Base-by-base conservation (phyloP, 1,140 invertebrate species). In the Panagrolaimus sp. region DNA sequence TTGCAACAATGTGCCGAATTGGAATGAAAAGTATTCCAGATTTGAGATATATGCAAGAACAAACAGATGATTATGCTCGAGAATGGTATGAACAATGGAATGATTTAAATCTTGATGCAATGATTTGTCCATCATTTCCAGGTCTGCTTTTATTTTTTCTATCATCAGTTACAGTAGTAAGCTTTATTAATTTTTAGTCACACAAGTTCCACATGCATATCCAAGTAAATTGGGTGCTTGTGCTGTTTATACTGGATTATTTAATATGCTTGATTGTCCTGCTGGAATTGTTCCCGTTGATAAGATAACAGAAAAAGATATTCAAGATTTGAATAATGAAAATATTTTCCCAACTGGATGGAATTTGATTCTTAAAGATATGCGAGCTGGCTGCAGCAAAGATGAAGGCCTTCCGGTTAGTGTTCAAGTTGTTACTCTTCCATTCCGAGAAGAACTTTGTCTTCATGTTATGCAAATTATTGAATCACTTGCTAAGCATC, bases 391-490 rank as follows among this genome's bases (percentile, higher is more conserved):
- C 1, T 52, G 48, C 14, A 8, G 8, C 8, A 52, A 52, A 17
- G 48, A 58, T 28, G 7, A 24, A 2, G 63, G 63, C 9, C 8
- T 21, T 4, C 75, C 75, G 38, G 45, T 77, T 45, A 47, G 62
- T 17, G 81, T 81, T 14, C 78, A 80, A 70, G 66, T 81, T 14
- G 79, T 81, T 32, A 70, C 79, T 17, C 46, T 69, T n/a, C 79
- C 78, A 14, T 83, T 62, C 64, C 69, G 76, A 48, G 79, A 81
- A 64, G 79, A 83, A 48, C 52, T 73, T 15, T 83, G 82, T 55
- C 68, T 81, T 7, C 64, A 45, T 7, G 63, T 81, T 10, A 80
- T 80, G 78, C 78, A 76, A 55, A 28, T 70, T 6, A 64, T 81
- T 38, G 78, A 81, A 58, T 28, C 21, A 48, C 10, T 48, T 38